Conservation (phyloP, 2,797 vertebrate species). For the Sibirionetta formosa region DNA sequence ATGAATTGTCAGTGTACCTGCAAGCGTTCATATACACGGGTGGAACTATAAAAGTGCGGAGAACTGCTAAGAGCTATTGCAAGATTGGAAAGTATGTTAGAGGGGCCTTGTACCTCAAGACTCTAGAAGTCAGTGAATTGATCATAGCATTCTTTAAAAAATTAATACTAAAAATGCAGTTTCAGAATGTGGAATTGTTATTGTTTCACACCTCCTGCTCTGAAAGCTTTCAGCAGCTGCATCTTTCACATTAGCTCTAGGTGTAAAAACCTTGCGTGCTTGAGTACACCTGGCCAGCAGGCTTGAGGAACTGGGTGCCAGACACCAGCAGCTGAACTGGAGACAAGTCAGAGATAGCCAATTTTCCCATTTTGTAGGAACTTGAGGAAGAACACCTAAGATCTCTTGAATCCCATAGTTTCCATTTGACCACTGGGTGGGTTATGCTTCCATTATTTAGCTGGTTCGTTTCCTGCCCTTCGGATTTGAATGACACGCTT, state of each 20-base stretch:
- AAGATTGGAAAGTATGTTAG: neutral
- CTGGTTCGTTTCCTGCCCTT: neutral
- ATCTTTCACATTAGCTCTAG: neutral
- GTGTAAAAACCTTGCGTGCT: neutral
- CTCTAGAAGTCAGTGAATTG: neutral
- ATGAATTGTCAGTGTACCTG: neutral
- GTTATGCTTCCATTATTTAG: neutral
- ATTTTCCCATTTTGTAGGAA: neutral
- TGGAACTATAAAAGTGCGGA: neutral
- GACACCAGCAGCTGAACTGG: neutral
- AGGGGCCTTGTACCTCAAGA: neutral
- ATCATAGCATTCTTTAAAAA: neutral
- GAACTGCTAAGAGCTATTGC: neutral
- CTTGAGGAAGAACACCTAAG: neutral
- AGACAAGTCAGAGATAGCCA: neutral
- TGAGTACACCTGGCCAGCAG: neutral
- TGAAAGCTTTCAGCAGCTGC: conserved; percentile 30
- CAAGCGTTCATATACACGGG: neutral
- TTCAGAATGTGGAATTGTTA: neutral
- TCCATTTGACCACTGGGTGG: neutral
- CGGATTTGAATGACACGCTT: neutral
- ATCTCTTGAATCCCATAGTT: neutral
- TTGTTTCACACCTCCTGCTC: conserved; percentile 19
- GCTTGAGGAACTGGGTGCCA: neutral
- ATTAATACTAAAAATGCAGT: neutral